Conservation (phyloP, 35 echinoderm and acorn worm species). For the Apostichopus parvimensis region DNA sequence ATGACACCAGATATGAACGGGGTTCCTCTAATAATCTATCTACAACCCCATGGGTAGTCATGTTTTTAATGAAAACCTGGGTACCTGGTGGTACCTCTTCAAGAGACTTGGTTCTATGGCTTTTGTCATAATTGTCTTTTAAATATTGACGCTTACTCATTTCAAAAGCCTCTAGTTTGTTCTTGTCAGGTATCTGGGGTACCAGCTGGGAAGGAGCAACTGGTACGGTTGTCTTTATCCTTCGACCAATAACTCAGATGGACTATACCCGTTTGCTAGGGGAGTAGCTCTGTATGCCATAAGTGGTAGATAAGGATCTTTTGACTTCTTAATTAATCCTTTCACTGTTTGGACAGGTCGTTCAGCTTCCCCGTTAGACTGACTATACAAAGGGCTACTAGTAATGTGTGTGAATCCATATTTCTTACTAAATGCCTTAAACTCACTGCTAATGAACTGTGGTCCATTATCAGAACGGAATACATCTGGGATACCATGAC, state of each 20-base stretch:
- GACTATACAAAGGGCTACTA: constrained; percentile 34
- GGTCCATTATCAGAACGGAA: too few species aligned
- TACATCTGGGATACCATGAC: too few species aligned
- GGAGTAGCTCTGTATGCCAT: constrained; percentile 60
- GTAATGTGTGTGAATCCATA: too few species aligned
- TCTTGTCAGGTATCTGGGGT: constrained; percentile 1
- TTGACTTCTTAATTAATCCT: background rate
- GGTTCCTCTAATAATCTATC: constrained; percentile 22
- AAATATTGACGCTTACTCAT: background rate
- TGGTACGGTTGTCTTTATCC: constrained; percentile 54
- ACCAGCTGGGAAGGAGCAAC: constrained; percentile 29
- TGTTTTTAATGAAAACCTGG: constrained; percentile 26
- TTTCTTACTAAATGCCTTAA: too few species aligned
- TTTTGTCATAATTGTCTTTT: background rate
- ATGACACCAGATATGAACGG: constrained; percentile 28
- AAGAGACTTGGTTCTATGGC: background rate
- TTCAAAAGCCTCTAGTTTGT: constrained; percentile 1
- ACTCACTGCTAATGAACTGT: too few species aligned
- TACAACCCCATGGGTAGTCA: constrained; percentile 26
- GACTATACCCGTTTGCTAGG: too few species aligned
- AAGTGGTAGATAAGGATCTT: constrained; percentile 27
- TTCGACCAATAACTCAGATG: background rate
- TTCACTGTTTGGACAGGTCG: background rate
- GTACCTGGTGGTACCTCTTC: too few species aligned
- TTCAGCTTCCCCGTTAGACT: too few species aligned